Evolutionary conservation across 1,140 invertebrate species (phyloP), one percentile per base, ranked within the genome.

Genomic region (Sycophaga agraensis): DNA sequence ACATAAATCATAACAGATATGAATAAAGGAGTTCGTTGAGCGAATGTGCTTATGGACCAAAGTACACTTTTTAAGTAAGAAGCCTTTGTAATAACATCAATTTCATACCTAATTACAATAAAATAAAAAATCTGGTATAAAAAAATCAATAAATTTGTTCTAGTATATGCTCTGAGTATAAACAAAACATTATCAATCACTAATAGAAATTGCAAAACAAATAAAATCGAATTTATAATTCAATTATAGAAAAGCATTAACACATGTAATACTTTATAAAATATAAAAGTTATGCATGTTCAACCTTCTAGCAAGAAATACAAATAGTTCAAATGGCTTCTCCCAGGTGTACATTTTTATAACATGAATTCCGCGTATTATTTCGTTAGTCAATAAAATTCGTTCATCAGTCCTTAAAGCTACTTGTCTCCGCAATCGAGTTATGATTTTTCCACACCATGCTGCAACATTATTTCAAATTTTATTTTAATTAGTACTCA

Each of bases 311-410:
- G 75, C 73, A 1, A 60, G 35, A 28, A 74, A 67, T 9, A 91
- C 84, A 34, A 91, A 76, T 50, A 83, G 82, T 0, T 85, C 85
- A 73, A 92, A 92, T 0, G 89, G 88, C 60, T 87, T 85, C 74
- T 93, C 91, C 91, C 91, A 93, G 0, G 89, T 86, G 70, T 91
- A 92, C 91, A 94, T 93, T 79, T 95, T 96, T 34, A 88, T 65
- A 1, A 87, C 81, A 61, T 84, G 76, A 66, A 88, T 87, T 4
- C 83, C 86, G 4, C 76, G 68, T 3, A 88, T 82, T 7, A 89
- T 83, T 70, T 88, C 87, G 67, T 82, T 85, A 83, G 87, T 87
- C 22, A 86, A 68, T 35, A 82, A 72, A 4, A 88, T 79, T 57
- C 87, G 67, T 65, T 85, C 82, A 72, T 89, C 87, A 0, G 86